Conservation (phyloP, 1,140 invertebrate species). For the Pantala flavescens region DNA sequence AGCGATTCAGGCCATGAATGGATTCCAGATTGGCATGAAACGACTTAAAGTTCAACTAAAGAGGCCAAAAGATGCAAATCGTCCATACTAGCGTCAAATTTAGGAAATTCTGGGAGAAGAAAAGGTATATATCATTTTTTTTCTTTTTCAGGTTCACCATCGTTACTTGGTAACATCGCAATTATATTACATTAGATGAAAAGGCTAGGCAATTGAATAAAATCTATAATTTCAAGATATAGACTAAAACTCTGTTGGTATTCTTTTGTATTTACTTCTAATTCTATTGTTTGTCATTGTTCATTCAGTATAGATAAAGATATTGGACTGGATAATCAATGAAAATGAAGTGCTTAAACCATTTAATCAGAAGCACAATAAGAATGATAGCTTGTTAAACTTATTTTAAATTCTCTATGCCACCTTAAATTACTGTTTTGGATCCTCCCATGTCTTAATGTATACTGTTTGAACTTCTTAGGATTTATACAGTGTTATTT, state of each 20-base stretch:
- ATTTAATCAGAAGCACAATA: too few relatives aligned
- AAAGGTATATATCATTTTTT: background rate
- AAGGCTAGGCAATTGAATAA: background rate
- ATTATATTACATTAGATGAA: background rate
- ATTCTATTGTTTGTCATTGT: too few relatives aligned
- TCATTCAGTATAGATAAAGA: too few relatives aligned
- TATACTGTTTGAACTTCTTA: background rate
- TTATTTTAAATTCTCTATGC: too few relatives aligned
- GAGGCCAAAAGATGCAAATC: slow-evolving; percentile 81
- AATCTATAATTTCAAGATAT: background rate
- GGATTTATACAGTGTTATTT: background rate
- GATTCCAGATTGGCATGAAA: slow-evolving; percentile 95
- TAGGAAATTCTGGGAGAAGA: background rate
- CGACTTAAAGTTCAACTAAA: slow-evolving; percentile 96
- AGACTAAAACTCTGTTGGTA: background rate
- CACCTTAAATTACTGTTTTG: background rate
- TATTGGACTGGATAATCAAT: too few relatives aligned
- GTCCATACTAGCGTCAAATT: slow-evolving; percentile 55
- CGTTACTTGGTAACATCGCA: background rate
- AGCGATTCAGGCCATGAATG: slow-evolving; percentile 95
- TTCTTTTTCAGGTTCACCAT: background rate
- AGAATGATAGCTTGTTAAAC: too few relatives aligned
- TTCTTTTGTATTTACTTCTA: too few relatives aligned
- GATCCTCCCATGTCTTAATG: background rate
- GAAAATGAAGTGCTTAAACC: too few relatives aligned